These are phyloP conservation scores for Magallana angulata DNA, from an alignment of 1,140 invertebrate species.

Conservation along the genomic window DNA sequence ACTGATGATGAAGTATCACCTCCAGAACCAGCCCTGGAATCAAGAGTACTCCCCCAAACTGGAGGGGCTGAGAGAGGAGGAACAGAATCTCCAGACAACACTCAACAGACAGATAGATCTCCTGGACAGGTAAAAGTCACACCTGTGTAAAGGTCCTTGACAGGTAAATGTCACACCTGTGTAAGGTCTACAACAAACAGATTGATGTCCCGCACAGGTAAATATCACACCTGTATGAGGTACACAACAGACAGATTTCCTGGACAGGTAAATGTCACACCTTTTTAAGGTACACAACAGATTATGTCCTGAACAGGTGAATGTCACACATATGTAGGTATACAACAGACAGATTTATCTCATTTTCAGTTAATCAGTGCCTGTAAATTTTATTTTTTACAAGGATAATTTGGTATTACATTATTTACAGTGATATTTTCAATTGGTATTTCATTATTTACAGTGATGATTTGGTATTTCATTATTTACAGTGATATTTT, in stretches of 20 bases:
- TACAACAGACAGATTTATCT: too few relatives aligned
- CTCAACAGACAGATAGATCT: conserved; percentile 75
- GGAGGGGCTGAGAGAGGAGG: conserved; percentile 69
- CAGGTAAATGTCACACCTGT: too few relatives aligned
- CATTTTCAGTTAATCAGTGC: too few relatives aligned
- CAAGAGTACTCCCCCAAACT: conserved; percentile 62
- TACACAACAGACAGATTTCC: not conserved
- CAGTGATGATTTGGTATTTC: not conserved
- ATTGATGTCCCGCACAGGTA: not conserved
- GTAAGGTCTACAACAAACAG: not conserved
- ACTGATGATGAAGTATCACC: conserved; percentile 79
- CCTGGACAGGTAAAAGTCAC: conserved; percentile 67
- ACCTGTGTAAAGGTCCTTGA: not conserved
- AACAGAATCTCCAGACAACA: conserved; percentile 63
- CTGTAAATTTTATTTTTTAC: too few relatives aligned
- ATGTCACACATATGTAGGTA: too few relatives aligned
- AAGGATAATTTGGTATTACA: too few relatives aligned
- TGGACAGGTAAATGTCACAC: not conserved
- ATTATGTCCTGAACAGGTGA: too few relatives aligned
- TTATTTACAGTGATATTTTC: too few relatives aligned
- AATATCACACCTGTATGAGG: too few relatives aligned
- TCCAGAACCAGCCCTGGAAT: conserved; percentile 80
- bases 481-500: conserved; percentile 68
- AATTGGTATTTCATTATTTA: too few relatives aligned
- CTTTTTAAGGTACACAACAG: too few relatives aligned